Base-by-base conservation (phyloP, 2,113 vertebrate genomes). In the Megaceryle torquata region DNA sequence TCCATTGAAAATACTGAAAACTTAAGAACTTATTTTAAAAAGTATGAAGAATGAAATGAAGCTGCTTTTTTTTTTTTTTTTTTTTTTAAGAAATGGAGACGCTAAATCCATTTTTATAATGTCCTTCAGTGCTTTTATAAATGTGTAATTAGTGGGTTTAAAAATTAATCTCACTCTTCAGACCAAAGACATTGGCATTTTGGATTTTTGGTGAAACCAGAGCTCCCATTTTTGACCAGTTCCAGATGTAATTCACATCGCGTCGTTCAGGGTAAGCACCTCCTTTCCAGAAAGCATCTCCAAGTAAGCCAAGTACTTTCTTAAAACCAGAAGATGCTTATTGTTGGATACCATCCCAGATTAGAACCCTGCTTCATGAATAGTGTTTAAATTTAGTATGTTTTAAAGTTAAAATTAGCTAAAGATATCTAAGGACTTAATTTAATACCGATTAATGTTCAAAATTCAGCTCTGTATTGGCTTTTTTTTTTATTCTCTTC, bases 331-430 rank as follows among this genome's bases (percentile, higher is more conserved):
- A 39, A 77, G 43, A 57, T 57, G 5, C 9, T 91, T 11, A 8
- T 64, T 54, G 31, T 26, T 89, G 50, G 20, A 80, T 89, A 63
- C 17, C 76, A 41, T 90, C 31, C 53, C 78, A 88, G 39, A 82
- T 82, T 39, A 91, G 44, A 85, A 53, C 5, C 13, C 13, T 60
- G 26, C 31, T 86, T 88, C 77, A 64, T 64, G 86, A 83, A 64
- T 5, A 61, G 5, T 31, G 26, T 70, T 93, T 92, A 53, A 88
- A 81, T 83, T 67, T 75, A 90, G 39, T 37, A 16, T 51, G 9
- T 31, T 81, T 93, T 83, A 71, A 89, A 96, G 44, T 95, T 82
- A 39, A 86, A 93, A 64, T 53, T 68, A 68, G 39, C 26, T 92
- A 56, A 68, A 91, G 37, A 65, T 57, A 15, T 65, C 25, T 37